A percentile compares a stretch with the other conserved stretches of the same genome.
Evolutionary conservation across 2,797 vertebrate species (phyloP).

Genomic region (Erpetoichthys calabaricus): DNA sequence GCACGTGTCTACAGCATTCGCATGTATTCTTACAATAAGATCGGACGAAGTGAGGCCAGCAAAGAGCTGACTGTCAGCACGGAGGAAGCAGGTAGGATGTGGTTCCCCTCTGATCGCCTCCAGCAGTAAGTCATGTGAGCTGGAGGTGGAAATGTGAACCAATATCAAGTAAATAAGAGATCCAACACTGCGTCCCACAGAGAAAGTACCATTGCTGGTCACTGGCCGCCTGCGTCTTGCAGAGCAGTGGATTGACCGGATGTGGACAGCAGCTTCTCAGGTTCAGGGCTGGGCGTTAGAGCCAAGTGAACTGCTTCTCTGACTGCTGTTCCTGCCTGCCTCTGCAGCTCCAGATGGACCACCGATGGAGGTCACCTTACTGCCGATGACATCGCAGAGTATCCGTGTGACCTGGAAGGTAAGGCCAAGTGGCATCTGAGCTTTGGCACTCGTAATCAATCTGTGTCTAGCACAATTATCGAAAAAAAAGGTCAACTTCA

Average conservation of each 20-base stretch:
- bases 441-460: no score
- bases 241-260: no score
- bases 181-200: no score
- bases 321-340: background rate
- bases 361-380: conserved; percentile 86
- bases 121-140: no score
- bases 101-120: background rate
- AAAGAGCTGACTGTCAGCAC: conserved; percentile 95
- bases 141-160: no score
- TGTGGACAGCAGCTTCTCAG: no score
- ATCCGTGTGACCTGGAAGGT: conserved; percentile 98
- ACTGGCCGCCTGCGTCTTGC: no score
- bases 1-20: conserved; percentile 95
- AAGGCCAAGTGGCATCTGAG: no score
- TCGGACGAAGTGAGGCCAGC: conserved; percentile 88
- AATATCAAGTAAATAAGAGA: no score
- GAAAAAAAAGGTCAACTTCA: no score
- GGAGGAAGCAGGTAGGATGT: conserved; percentile 76
- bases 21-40: conserved; percentile 95
- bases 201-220: no score
- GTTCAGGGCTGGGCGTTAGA: background rate
- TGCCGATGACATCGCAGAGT: conserved; percentile 89
- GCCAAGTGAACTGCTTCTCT: background rate
- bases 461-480: no score
- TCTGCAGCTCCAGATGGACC: conserved; percentile 81